Conservation (phyloP, 2,113 vertebrate genomes). For the Formicarius rufipectus region DNA sequence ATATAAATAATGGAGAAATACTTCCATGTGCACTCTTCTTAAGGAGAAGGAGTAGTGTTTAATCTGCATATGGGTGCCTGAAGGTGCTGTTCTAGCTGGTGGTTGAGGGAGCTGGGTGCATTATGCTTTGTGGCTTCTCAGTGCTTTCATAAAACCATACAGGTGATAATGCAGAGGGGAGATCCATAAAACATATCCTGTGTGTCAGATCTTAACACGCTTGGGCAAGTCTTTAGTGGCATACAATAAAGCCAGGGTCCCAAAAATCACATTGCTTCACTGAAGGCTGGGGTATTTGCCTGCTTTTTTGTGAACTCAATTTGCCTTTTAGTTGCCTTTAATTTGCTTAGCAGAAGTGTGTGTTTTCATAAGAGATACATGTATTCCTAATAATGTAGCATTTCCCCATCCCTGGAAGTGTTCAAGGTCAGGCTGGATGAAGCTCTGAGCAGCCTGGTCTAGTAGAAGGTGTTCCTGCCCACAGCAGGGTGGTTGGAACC, state of each 20-base stretch:
- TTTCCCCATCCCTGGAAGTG: neutral
- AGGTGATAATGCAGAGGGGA: neutral
- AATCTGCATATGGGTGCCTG: no score
- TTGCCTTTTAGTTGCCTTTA: neutral
- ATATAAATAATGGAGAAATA: neutral
- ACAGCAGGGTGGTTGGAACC: accelerated
- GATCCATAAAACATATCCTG: neutral
- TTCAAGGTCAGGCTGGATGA: neutral
- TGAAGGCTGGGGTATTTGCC: neutral
- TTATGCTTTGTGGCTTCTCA: neutral
- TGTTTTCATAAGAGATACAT: neutral
- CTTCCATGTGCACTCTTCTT: neutral
- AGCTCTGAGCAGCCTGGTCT: neutral
- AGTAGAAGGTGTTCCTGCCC: neutral
- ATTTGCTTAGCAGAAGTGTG: neutral
- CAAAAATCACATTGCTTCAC: neutral
- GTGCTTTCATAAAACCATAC: neutral
- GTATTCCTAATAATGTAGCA: neutral
- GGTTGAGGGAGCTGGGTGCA: neutral
- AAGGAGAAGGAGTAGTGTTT: neutral
- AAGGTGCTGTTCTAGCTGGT: neutral
- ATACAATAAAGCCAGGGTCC: neutral
- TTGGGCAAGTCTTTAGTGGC: neutral
- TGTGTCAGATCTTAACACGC: neutral
- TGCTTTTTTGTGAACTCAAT: neutral